Percentiles rank a stretch among this genome's conserved stretches.
phyloP scores from a whole-genome alignment of 2,888 invertebrate species.

The Thecophora atra region DNA sequence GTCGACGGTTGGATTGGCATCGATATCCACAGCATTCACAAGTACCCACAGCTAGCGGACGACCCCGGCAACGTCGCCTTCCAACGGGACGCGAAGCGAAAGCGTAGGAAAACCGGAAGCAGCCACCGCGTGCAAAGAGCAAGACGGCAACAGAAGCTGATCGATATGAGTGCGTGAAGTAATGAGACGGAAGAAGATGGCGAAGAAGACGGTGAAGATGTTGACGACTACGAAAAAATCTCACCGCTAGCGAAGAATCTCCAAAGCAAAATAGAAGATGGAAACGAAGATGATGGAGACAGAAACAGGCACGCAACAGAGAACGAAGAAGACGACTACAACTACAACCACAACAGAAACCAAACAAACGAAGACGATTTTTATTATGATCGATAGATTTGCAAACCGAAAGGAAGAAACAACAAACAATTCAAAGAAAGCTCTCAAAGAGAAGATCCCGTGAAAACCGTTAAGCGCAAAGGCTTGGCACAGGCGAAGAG shows the following conservation, averaged over 20 bases:
- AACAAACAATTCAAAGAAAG: conserved; percentile 13
- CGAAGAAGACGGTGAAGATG: conserved; percentile 27
- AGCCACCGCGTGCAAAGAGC: conserved; percentile 83
- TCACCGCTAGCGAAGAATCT: background rate
- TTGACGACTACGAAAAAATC: conserved; percentile 36
- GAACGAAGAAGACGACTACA: conserved; percentile 31
- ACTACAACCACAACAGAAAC: conserved; percentile 41
- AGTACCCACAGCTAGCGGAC: conserved; percentile 91
- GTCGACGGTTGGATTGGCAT: conserved; percentile 92
- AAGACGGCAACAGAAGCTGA: conserved; percentile 76
- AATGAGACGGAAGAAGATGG: conserved; percentile 37
- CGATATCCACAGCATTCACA: conserved; percentile 88
- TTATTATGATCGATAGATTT: conserved; percentile 44
- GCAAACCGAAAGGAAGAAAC: conserved; percentile 17
- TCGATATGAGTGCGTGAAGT: conserved; percentile 58
- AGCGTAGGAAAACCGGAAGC: conserved; percentile 79
- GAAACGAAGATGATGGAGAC: conserved; percentile 40
- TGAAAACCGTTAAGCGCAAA: background rate
- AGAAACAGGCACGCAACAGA: conserved; percentile 4
- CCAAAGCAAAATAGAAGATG: background rate
- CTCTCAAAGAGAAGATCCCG: background rate
- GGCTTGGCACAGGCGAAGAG: background rate
- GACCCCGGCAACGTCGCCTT: conserved; percentile 95
- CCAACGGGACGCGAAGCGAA: conserved; percentile 83
- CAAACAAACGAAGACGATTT: conserved; percentile 48